phyloP scores from a whole-genome alignment of 2,797 vertebrate genomes.

The Lerista edwardsae region DNA sequence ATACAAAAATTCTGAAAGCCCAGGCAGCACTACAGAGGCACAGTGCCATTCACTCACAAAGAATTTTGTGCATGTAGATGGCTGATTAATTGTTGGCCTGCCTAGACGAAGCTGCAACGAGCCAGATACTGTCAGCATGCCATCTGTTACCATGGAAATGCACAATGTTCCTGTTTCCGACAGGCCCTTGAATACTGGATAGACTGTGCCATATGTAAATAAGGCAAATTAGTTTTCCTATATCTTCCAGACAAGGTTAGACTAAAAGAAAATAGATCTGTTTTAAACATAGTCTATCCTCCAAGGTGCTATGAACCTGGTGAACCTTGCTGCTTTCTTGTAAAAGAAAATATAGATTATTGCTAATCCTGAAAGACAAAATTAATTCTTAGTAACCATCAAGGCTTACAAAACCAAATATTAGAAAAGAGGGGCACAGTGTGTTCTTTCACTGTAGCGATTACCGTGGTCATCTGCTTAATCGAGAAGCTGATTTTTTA shows the following conservation, averaged over 20 bases:
- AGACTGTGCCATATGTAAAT: slow-evolving; percentile 89
- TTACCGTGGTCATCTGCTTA: slow-evolving; percentile 31
- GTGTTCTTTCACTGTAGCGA: slow-evolving; percentile 19
- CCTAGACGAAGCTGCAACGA: slow-evolving; percentile 87
- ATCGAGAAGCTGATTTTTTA: slow-evolving; percentile 29
- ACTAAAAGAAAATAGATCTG: slow-evolving; percentile 84
- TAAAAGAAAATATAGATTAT: slow-evolving; percentile 63
- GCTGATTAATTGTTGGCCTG: slow-evolving; percentile 90
- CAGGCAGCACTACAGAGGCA: slow-evolving; percentile 85
- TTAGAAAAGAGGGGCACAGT: slow-evolving; percentile 50
- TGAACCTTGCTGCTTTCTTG: slow-evolving; percentile 68
- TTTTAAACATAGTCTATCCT: slow-evolving; percentile 81
- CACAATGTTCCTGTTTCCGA: slow-evolving; percentile 87
- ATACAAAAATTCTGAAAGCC: slow-evolving; percentile 85
- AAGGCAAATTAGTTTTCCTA: slow-evolving; percentile 89
- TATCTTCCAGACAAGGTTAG: slow-evolving; percentile 87
- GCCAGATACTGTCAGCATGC: slow-evolving; percentile 89
- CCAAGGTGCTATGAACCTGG: slow-evolving; percentile 69
- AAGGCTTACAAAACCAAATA: slow-evolving; percentile 70
- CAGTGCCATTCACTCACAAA: slow-evolving; percentile 86
- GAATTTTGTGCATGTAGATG: slow-evolving; percentile 87
- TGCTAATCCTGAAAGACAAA: slow-evolving; percentile 72
- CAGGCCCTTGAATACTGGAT: slow-evolving; percentile 87
- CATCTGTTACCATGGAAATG: slow-evolving; percentile 92
- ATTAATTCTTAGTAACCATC: slow-evolving; percentile 65